Conservation (phyloP, 35 echinoderm and acorn worm genomes). For the Nesometra sesokonis region DNA sequence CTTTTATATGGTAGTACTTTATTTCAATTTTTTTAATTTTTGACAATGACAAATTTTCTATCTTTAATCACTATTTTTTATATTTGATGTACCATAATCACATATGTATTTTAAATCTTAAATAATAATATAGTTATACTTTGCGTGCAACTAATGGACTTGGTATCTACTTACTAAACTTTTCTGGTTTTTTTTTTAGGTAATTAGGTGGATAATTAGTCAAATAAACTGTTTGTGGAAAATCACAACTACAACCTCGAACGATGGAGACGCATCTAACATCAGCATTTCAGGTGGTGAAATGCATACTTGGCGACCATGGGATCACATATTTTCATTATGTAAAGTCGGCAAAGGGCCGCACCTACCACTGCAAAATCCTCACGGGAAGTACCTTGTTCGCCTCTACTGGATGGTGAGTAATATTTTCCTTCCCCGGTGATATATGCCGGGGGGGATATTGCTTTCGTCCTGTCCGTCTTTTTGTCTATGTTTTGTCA, state of each 20-base stretch:
- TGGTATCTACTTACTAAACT: background rate
- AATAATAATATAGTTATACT: too few relatives aligned
- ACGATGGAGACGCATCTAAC: slow-evolving; percentile 27
- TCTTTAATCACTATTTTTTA: too few relatives aligned
- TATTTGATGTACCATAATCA: too few relatives aligned
- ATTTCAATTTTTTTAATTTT: too few relatives aligned
- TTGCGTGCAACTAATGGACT: too few relatives aligned
- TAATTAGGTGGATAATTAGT: slow-evolving; percentile 73
- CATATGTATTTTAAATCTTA: too few relatives aligned
- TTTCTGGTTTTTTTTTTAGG: slow-evolving; percentile 24
- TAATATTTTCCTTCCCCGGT: too few relatives aligned
- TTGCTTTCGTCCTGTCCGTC: too few relatives aligned
- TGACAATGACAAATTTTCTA: too few relatives aligned
- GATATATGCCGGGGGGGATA: too few relatives aligned
- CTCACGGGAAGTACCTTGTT: slow-evolving; percentile 94
- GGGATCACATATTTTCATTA: slow-evolving; percentile 95
- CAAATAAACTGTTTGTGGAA: slow-evolving; percentile 79
- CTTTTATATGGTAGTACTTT: too few relatives aligned
- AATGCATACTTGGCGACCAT: slow-evolving; percentile 76
- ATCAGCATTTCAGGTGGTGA: slow-evolving; percentile 31
- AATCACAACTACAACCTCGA: slow-evolving; percentile 33
- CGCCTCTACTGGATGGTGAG: slow-evolving; percentile 96
- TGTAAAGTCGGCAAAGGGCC: slow-evolving; percentile 89
- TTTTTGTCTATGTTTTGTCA: too few relatives aligned
- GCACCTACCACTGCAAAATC: slow-evolving; percentile 79